Conservation (phyloP, 2,113 vertebrate species). For the Rousettus leschenaultii region DNA sequence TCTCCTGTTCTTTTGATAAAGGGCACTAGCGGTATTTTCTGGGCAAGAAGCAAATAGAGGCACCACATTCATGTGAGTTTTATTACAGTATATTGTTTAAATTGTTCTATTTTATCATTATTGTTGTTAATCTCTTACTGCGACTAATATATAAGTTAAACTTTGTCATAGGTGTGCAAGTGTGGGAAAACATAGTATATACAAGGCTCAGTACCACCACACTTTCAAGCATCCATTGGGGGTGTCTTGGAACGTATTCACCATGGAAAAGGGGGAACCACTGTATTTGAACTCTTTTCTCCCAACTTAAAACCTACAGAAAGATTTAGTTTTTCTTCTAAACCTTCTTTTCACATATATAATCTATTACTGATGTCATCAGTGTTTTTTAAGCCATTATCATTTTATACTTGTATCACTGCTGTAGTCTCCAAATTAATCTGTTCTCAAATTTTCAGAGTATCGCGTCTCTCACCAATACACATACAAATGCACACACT, state of each 20-base stretch:
- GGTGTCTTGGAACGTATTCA: neutral
- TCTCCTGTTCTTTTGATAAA: constrained; percentile 36
- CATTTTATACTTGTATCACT: neutral
- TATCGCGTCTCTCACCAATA: neutral
- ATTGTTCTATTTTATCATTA: neutral
- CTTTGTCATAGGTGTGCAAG: neutral
- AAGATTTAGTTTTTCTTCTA: neutral
- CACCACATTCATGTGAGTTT: neutral
- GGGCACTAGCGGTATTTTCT: neutral
- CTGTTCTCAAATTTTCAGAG: neutral
- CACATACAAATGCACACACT: neutral
- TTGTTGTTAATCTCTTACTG: neutral
- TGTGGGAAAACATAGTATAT: neutral
- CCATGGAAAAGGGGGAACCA: neutral
- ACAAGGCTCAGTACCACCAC: neutral
- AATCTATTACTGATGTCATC: neutral
- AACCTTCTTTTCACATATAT: neutral
- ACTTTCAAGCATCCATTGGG: too few species aligned
- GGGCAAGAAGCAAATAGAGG: neutral
- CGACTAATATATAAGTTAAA: neutral
- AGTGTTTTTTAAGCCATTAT: neutral
- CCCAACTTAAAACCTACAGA: neutral
- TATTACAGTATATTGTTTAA: neutral
- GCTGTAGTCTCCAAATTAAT: neutral
- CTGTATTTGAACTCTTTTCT: neutral